phyloP scores from a whole-genome alignment of 2,797 vertebrate species.

The Huso huso region DNA sequence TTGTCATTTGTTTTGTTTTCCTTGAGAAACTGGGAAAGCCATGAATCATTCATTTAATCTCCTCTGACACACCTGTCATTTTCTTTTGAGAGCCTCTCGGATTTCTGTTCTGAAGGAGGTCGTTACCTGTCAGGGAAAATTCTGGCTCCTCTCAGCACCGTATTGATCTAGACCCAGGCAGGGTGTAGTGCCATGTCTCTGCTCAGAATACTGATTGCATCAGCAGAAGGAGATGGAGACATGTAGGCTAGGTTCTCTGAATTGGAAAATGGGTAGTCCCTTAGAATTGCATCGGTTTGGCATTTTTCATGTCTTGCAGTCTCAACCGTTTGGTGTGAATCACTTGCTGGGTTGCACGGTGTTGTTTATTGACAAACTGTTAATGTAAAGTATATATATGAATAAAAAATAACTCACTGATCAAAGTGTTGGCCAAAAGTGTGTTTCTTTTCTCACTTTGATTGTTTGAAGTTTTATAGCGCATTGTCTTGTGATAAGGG shows the following conservation, averaged over 20 bases:
- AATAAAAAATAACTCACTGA: not conserved
- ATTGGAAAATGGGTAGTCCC: not conserved
- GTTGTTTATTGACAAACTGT: not conserved
- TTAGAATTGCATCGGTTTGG: not conserved
- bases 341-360: not conserved
- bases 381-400: not conserved
- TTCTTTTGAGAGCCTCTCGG: slow-evolving; percentile 40
- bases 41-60: slow-evolving; percentile 60
- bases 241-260: not conserved
- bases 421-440: too few species aligned
- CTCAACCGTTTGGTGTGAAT: not conserved
- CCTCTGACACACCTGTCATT: slow-evolving; percentile 51
- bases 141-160: slow-evolving; percentile 28
- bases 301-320: not conserved
- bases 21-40: slow-evolving; percentile 27
- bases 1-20: not conserved
- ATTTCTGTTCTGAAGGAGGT: slow-evolving; percentile 51
- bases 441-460: too few species aligned
- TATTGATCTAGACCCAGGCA: slow-evolving; percentile 5
- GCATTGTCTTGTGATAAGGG: too few species aligned
- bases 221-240: not conserved
- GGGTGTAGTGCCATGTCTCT: not conserved
- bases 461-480: too few species aligned
- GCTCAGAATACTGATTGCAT: slow-evolving; percentile 1
- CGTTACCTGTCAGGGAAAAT: slow-evolving; percentile 47